Evolutionary conservation across 1,140 invertebrate genomes (phyloP).

Genomic region (Drosophila orosa): DNA sequence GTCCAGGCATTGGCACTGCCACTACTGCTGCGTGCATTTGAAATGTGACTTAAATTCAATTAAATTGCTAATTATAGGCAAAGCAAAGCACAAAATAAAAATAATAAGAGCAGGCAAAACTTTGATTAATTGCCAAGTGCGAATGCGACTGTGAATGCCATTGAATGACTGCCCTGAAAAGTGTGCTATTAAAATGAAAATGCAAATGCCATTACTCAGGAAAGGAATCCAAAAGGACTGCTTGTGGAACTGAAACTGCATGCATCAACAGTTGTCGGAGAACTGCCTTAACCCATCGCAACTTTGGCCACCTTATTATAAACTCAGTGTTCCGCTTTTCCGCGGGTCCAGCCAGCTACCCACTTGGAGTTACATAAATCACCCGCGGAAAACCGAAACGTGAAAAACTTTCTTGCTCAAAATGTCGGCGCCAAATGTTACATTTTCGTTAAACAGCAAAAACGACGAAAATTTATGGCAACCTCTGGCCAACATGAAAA

Average conservation of each 20-base stretch:
- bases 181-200: constrained; percentile 36
- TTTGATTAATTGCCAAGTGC: constrained; percentile 41
- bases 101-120: constrained; percentile 1
- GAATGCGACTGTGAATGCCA: background rate
- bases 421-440: constrained; percentile 75
- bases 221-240: background rate
- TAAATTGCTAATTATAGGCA: constrained; percentile 38
- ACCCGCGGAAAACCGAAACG: constrained; percentile 55
- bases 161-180: constrained; percentile 20
- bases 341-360: constrained; percentile 12
- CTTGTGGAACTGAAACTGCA: background rate
- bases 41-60: constrained; percentile 63
- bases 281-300: constrained; percentile 49
- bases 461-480: constrained; percentile 41
- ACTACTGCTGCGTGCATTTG: constrained; percentile 37
- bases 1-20: constrained; percentile 2
- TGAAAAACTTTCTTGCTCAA: constrained; percentile 55
- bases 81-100: background rate
- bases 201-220: constrained; percentile 44
- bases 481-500: constrained; percentile 23
- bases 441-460: constrained; percentile 66
- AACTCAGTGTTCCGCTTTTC: constrained; percentile 37
- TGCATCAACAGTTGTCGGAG: constrained; percentile 64
- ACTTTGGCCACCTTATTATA: constrained; percentile 58
- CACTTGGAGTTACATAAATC: constrained; percentile 60